A percentile compares a stretch with the other conserved stretches of the same genome.
These are phyloP conservation scores for Beaufortia kweichowensis DNA, from an alignment of 2,113 vertebrate species.

Conservation along the genomic window DNA sequence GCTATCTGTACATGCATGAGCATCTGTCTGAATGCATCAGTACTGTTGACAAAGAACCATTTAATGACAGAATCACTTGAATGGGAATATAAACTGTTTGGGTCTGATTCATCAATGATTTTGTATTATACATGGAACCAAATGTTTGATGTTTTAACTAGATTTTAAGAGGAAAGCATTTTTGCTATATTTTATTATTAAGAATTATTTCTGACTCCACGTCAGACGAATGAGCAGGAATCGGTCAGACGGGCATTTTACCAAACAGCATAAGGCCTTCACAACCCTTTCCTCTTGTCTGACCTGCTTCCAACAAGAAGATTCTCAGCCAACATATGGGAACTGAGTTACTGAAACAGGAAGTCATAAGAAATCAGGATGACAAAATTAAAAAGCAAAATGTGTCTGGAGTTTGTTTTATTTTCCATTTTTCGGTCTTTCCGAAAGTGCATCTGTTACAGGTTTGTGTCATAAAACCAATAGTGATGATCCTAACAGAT, in stretches of 20 bases:
- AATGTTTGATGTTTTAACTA: background rate
- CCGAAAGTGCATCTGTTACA: slow-evolving; percentile 17
- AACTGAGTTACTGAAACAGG: background rate
- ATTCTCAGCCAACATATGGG: background rate
- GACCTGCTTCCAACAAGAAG: slow-evolving; percentile 9
- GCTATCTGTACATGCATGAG: background rate
- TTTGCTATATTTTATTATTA: too few relatives aligned
- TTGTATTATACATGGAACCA: background rate
- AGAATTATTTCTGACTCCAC: background rate
- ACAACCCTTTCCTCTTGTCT: background rate
- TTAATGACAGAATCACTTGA: background rate
- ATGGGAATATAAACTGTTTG: background rate
- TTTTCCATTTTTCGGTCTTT: background rate
- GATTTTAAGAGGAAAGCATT: too few relatives aligned
- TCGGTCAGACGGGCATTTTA: slow-evolving; percentile 1
- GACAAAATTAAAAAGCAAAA: background rate
- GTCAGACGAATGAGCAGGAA: slow-evolving; percentile 9
- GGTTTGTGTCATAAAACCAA: slow-evolving; percentile 38
- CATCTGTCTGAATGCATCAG: slow-evolving; percentile 14
- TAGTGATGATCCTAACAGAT: slow-evolving; percentile 44
- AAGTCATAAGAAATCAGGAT: background rate
- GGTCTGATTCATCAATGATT: background rate
- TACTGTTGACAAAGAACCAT: background rate
- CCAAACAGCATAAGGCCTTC: background rate
- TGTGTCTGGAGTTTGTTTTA: too few relatives aligned